These are phyloP conservation scores for Corvus moneduloides DNA, from an alignment of 2,113 vertebrate species.

Conservation along the genomic window DNA sequence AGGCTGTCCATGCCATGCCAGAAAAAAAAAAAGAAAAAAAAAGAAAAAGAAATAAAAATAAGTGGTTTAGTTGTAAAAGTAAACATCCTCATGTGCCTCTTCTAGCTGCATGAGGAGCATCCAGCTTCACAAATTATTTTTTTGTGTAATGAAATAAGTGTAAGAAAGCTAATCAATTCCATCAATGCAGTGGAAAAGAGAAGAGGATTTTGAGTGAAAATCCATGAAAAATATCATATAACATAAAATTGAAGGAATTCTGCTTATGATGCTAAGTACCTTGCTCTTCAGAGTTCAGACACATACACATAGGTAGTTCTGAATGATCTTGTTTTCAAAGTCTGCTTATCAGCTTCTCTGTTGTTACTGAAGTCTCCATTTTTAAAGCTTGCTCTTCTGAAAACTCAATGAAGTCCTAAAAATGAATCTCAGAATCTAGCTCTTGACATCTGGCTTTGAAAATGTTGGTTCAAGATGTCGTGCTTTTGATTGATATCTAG, in stretches of 20 bases:
- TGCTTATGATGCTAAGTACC: neutral
- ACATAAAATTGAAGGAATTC: neutral
- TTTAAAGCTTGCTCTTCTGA: neutral
- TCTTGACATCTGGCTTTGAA: conserved; percentile 20
- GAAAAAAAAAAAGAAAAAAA: neutral
- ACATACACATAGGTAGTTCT: neutral
- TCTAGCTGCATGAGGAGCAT: neutral
- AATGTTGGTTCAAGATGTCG: neutral
- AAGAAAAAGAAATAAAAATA: neutral
- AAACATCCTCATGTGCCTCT: neutral
- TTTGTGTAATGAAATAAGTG: neutral
- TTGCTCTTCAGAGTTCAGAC: neutral
- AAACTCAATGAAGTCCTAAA: neutral
- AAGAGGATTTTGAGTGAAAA: neutral
- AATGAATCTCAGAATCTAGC: neutral
- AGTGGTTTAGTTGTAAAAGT: neutral
- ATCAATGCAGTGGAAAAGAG: neutral
- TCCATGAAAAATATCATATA: neutral
- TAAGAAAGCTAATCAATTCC: neutral
- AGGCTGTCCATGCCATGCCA: neutral
- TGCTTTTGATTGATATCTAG: conserved; percentile 9
- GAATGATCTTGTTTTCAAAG: neutral
- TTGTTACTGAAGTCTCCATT: neutral
- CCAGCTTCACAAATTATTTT: neutral
- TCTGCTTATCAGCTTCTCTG: neutral